phyloP scores from a whole-genome alignment of 2,888 invertebrate genomes.

The Drosophila buzzatii region DNA sequence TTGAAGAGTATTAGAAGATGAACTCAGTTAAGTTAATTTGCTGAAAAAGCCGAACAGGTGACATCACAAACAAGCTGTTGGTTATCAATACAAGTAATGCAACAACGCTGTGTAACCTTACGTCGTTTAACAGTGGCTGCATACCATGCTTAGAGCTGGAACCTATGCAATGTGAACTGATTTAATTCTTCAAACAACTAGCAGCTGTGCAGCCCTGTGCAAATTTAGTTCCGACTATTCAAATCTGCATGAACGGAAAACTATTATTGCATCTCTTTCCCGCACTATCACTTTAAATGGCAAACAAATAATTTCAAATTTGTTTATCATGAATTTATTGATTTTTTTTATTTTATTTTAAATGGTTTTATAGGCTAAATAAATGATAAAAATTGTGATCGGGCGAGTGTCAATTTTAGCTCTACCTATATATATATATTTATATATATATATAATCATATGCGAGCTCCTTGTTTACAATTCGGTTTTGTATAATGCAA shows the following conservation, averaged over 20 bases:
- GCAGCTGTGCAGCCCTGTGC: background rate
- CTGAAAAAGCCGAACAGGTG: too few species aligned
- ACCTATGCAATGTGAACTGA: background rate
- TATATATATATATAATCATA: slow-evolving; percentile 21
- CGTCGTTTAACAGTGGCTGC: too few species aligned
- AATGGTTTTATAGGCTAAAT: slow-evolving; percentile 37
- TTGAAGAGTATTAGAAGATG: too few species aligned
- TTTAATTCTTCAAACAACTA: background rate
- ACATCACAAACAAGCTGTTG: background rate
- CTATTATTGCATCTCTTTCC: background rate
- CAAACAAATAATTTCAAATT: background rate
- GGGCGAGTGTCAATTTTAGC: slow-evolving; percentile 19
- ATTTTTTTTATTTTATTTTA: slow-evolving; percentile 25
- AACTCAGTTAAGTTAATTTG: too few species aligned
- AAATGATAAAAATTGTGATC: slow-evolving; percentile 40
- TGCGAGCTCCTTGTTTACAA: slow-evolving; percentile 36
- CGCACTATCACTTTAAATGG: background rate
- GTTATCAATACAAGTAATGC: background rate
- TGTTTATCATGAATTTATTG: slow-evolving; percentile 48
- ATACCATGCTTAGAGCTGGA: background rate
- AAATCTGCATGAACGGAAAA: background rate
- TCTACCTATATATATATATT: slow-evolving; percentile 19
- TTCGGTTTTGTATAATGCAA: slow-evolving; percentile 7
- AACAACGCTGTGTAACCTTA: background rate
- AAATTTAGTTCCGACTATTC: background rate